Base-by-base conservation (phyloP, 2,797 vertebrate species). In the Botia almorhae region DNA sequence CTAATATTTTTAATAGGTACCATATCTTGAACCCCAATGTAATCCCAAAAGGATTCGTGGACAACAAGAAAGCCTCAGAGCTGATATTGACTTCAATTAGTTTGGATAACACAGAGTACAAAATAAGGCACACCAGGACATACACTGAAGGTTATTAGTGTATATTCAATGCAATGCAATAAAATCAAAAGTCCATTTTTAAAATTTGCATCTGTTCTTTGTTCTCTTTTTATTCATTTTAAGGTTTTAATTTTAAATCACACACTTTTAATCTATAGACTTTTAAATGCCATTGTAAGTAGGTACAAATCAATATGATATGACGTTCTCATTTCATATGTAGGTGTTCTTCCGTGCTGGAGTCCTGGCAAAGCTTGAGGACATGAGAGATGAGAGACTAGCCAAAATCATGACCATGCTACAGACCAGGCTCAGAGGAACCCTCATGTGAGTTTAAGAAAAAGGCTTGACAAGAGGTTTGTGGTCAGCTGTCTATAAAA, bases 1-100 rank as follows among this genome's bases (percentile, higher is more conserved):
- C 4, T 29, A 29, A 2, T 29, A 29, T 29, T 29, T 29, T 29
- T 29, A 29, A 29, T 29, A 29, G 29, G 39, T 93, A 91, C 81
- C 89, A 93, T n/a, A 92, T 94, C 64, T 82, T 95, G 80, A 95
- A 93, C 83, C 90, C 92, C 85, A 94, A 72, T 0, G 80, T 87
- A 76, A 94, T 93, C 82, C 92, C 93, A 14, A 89, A 93, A 83
- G 92, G 92, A 67, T 88, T 5, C 11, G 87, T 89, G 60, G 56
- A 60, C 56, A 60, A 60, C 21, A 60, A 60, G 92, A 93, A 90
- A 60, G 89, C 89, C 48, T 91, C 89, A 6, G 93, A 94, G 83
- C 63, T 94, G 78, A 83, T 93, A 69, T 89, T 93, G 33, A 89
- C 69, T 23, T 89, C 90, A 51, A 29, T 87, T 16, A 87, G 85